These are phyloP conservation scores for Eubasilissa splendida DNA, from an alignment of 2,888 invertebrate species.

Conservation along the genomic window DNA sequence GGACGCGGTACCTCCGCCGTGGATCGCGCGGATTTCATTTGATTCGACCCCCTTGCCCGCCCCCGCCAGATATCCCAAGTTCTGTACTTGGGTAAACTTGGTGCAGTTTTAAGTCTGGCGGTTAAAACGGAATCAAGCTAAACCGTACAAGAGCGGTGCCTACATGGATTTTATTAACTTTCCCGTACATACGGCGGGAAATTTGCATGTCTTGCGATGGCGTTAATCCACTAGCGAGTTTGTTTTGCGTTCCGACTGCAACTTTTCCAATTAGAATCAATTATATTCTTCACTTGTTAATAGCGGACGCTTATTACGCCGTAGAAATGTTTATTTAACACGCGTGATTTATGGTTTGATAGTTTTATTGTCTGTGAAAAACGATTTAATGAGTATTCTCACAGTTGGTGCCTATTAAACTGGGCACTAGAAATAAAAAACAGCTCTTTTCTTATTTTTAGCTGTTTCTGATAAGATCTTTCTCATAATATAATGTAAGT, in stretches of 20 bases:
- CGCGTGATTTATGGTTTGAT: neutral
- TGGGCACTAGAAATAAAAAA: too few relatives aligned
- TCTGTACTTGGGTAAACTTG: slow-evolving; percentile 47
- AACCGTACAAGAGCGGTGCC: slow-evolving; percentile 47
- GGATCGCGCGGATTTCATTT: slow-evolving; percentile 46
- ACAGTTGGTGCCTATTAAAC: too few relatives aligned
- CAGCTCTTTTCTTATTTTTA: too few relatives aligned
- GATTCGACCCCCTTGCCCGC: slow-evolving; percentile 42
- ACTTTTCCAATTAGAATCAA: slow-evolving; percentile 55
- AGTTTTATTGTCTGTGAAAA: neutral
- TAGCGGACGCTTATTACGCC: neutral
- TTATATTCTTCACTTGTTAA: slow-evolving; percentile 33
- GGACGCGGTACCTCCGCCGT: neutral
- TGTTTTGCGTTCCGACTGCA: slow-evolving; percentile 36
- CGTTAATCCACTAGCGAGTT: slow-evolving; percentile 45
- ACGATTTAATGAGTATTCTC: too few relatives aligned
- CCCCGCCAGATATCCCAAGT: slow-evolving; percentile 42
- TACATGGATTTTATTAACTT: slow-evolving; percentile 54
- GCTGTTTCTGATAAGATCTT: too few relatives aligned
- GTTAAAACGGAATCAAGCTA: slow-evolving; percentile 51
- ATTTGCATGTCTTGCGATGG: slow-evolving; percentile 53
- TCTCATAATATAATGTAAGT: too few relatives aligned
- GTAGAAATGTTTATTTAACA: neutral
- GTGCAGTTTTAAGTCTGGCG: slow-evolving; percentile 53
- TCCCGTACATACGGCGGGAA: slow-evolving; percentile 44